Evolutionary conservation across 2,797 vertebrate species (phyloP), one percentile per base, ranked within the genome.

Genomic region (Ctenosaura bakeri): DNA sequence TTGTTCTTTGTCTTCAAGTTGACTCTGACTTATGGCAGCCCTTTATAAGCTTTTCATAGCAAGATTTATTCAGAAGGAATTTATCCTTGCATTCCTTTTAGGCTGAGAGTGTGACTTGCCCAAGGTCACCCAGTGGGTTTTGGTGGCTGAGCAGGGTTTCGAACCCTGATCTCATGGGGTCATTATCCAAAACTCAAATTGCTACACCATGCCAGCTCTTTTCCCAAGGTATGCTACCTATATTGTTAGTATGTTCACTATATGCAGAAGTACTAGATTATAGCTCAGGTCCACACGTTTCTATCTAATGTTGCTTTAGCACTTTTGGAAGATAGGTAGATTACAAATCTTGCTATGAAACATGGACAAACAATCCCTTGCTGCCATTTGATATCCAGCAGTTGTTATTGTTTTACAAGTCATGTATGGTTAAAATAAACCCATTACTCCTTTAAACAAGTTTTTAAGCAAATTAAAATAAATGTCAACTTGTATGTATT

Each of bases 261-360:
- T 90, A 50, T 32, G 6, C 35, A 88, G 85, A 59, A 94, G 92
- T 93, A 91, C 78, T 77, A 92, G 92, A 76, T 13, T 78, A 42
- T 90, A 92, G 88, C 38, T 86, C 76, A 66, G 87, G 92, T 92
- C 94, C 86, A 80, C 2, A 86, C 91, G 90, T 77, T 87, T 87
- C 83, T 66, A 35, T 90, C 78, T 79, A 89, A 62, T 93, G 91
- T 20, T 79, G 85, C 74, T 92, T 92, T 91, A 83, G 38, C 59
- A 93, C 83, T 95, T 79, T 87, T 95, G 93, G n/a, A 90, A 94
- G 94, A 94, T 89, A 91, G 66, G 42, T 85, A 83, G 88, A 94
- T 64, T 88, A 84, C 80, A n/a, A 84, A 74, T 42, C 81, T 92
- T 87, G 88, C 84, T 93, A 93, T 90, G 92, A 91, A 90, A 94